A percentile compares a stretch with the other conserved stretches of the same genome.
phyloP scores from a whole-genome alignment of 2,888 invertebrate genomes.

The Sepiola atlantica region DNA sequence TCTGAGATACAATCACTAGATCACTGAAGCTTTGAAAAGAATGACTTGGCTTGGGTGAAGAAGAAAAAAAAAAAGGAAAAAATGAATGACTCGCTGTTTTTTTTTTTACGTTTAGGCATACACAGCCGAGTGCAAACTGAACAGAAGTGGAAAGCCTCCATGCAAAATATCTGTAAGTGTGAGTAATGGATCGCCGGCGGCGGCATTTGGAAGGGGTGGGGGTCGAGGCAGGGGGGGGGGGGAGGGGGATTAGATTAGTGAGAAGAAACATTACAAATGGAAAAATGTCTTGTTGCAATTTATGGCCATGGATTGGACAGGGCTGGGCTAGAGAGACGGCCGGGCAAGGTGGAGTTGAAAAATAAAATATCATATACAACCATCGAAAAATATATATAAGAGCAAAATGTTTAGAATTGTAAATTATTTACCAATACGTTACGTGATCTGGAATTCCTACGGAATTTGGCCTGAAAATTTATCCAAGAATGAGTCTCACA shows the following conservation, averaged over 20 bases:
- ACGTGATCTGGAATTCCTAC: constrained; percentile 47
- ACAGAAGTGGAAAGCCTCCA: constrained; percentile 11
- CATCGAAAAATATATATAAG: constrained; percentile 6
- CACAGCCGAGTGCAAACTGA: constrained; percentile 19
- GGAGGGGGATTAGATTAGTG: neutral
- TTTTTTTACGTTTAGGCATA: neutral
- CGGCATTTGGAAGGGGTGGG: neutral
- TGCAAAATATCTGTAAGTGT: constrained; percentile 32
- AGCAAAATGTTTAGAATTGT: constrained; percentile 44
- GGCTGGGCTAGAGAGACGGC: neutral
- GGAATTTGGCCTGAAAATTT: constrained; percentile 47
- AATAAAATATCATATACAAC: constrained; percentile 32
- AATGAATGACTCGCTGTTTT: constrained; percentile 13
- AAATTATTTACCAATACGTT: constrained; percentile 47
- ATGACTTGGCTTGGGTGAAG: constrained; percentile 8
- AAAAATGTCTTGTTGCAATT: neutral
- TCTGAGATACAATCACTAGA: constrained; percentile 32
- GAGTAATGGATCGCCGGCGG: neutral
- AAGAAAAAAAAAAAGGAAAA: neutral
- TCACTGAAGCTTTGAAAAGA: constrained; percentile 13
- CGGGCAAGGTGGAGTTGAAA: constrained; percentile 23
- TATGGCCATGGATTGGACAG: neutral
- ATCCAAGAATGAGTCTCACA: constrained; percentile 42
- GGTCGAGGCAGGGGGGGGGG: neutral
- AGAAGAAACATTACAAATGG: constrained; percentile 11